Evolutionary conservation across 2,113 vertebrate genomes (phyloP), one percentile per base, ranked within the genome.

Genomic region (Cyprinodon variegatus): DNA sequence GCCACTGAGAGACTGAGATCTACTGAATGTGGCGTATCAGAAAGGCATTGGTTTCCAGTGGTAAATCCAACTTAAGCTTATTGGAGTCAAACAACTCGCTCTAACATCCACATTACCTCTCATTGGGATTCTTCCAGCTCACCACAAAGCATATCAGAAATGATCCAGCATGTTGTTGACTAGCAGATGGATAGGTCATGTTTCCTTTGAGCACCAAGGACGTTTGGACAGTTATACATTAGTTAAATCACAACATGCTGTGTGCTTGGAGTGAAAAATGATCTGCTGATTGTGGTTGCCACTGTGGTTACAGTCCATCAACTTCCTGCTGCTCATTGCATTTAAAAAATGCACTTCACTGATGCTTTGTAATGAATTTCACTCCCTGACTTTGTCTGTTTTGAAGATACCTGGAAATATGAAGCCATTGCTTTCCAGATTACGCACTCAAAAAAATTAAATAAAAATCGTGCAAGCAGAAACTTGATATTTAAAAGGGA

Each of bases 171-270:
- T 39, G 22, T 65, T 65, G 62, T 53, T 65, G 46, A 74, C 4
- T 39, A 71, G 70, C 48, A 81, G 78, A 87, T 62, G 50, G 46
- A 89, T 77, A 64, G 71, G 63, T 83, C 78, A 70, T 69, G 82
- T 82, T 81, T 83, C 71, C 76, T 72, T 57, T 82, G 65, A 77
- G 77, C 13, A 68, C 65, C 85, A 86, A 84, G 82, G 86, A 75
- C 84, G 37, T 77, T 46, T 76, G 64, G 71, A 63, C 60, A 45
- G 63, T 73, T 83, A 60, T 20, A 57, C 74, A 76, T 75, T 38
- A 73, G 65, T 76, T 80, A 38, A 83, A 80, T 77, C 45, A 29
- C 53, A 68, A 85, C 70, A 20, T 71, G 62, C 37, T 70, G 40
- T 37, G 65, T 39, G 48, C 75, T 77, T 41, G 8, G n/a, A 11